Percentiles rank a stretch among this genome's conserved stretches.
phyloP scores from a whole-genome alignment of 1,140 invertebrate species.

The Colletes latitarsis region DNA sequence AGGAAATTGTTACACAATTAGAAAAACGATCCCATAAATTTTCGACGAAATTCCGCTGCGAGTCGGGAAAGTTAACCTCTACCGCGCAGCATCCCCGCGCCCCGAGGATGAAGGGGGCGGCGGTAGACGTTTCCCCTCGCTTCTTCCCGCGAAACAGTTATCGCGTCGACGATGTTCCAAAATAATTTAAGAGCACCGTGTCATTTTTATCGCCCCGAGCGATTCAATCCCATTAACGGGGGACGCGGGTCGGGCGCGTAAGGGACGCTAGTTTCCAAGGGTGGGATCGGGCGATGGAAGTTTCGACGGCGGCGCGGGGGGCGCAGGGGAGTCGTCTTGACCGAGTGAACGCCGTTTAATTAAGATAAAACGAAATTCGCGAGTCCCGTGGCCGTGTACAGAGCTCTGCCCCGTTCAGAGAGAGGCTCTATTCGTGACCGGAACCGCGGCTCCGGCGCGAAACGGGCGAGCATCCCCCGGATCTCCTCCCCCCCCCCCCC shows the following conservation, averaged over 20 bases:
- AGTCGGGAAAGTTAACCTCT: too few relatives aligned
- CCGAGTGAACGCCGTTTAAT: conserved; percentile 55
- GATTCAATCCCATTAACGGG: conserved; percentile 8
- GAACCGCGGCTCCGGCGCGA: conserved; percentile 48
- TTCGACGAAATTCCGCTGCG: too few relatives aligned
- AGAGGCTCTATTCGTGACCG: conserved; percentile 45
- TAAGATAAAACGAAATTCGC: conserved; percentile 57
- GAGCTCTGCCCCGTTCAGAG: background rate
- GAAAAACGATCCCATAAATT: too few relatives aligned
- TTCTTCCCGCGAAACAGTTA: too few relatives aligned
- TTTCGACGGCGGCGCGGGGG: background rate
- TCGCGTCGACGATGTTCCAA: background rate
- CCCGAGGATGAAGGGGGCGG: too few relatives aligned
- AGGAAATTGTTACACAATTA: too few relatives aligned
- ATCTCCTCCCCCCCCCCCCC: too few relatives aligned
- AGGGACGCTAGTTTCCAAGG: background rate
- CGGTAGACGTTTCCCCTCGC: too few relatives aligned
- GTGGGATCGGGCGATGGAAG: background rate
- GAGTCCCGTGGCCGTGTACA: conserved; percentile 18
- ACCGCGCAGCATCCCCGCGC: too few relatives aligned
- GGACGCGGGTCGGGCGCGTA: background rate
- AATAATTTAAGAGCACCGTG: background rate
- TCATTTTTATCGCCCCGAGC: background rate
- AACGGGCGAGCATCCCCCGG: conserved; percentile 32
- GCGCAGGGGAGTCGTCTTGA: conserved; percentile 20